Evolutionary conservation across 2,113 vertebrate species (phyloP).

Genomic region (Microcebus lehilahytsara): DNA sequence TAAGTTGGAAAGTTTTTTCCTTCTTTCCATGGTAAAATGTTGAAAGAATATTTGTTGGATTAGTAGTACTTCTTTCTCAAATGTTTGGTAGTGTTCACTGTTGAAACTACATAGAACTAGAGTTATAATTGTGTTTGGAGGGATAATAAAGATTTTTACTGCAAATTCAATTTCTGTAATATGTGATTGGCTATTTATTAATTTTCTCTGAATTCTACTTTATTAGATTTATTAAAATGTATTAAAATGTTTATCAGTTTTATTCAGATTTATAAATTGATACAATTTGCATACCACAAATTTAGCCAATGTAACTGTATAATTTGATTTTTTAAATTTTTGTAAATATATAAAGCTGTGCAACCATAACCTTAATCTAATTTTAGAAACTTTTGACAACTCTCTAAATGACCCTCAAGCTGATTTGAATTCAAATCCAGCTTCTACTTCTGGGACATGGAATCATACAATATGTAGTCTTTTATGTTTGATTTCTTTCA

Average conservation of each 20-base stretch:
- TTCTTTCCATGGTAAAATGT: neutral
- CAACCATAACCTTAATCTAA: neutral
- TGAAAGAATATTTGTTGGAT: neutral
- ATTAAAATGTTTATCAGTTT: neutral
- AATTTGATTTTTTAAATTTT: neutral
- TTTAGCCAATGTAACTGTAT: neutral
- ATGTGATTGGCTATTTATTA: neutral
- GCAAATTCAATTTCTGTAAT: neutral
- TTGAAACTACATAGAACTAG: neutral
- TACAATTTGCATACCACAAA: neutral
- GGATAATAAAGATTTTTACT: neutral
- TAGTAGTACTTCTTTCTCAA: neutral
- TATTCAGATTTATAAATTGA: neutral
- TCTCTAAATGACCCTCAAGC: neutral
- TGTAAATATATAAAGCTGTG: neutral
- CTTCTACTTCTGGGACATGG: neutral
- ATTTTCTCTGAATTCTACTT: slow-evolving; percentile 8
- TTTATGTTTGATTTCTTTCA: neutral
- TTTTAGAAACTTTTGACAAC: neutral
- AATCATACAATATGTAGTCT: neutral
- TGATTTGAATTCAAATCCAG: neutral
- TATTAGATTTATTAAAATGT: neutral
- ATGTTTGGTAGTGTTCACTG: neutral
- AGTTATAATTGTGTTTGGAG: neutral
- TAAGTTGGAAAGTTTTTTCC: neutral